phyloP scores from a whole-genome alignment of 2,888 invertebrate species.

The Adela reaumurella region DNA sequence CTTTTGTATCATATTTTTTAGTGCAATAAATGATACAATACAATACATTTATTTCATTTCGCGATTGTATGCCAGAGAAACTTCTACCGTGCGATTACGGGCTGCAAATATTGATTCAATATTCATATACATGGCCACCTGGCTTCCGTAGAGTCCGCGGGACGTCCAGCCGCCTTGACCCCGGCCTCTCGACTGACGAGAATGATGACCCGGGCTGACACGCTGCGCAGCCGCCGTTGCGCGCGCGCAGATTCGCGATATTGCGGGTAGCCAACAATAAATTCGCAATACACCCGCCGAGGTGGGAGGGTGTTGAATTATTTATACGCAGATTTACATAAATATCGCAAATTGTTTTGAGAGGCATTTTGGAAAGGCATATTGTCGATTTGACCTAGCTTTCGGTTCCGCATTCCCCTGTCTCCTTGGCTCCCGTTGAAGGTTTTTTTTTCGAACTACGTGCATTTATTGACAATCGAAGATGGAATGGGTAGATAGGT shows the following conservation, averaged over 20 bases:
- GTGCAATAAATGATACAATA: too few species aligned
- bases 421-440: too few species aligned
- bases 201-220: neutral
- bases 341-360: neutral
- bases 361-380: neutral
- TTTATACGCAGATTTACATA: neutral
- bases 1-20: too few species aligned
- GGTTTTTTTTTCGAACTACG: neutral
- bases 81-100: neutral
- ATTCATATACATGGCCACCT: neutral
- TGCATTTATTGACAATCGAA: neutral
- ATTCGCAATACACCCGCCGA: neutral
- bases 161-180: neutral
- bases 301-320: neutral
- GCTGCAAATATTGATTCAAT: neutral
- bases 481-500: neutral
- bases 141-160: neutral
- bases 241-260: neutral
- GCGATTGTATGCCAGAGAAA: neutral
- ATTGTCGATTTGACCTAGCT: neutral
- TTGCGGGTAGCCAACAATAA: neutral
- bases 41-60: too few species aligned
- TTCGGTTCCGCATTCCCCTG: neutral
- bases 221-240: too few species aligned
- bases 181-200: neutral